Evolutionary conservation across 2,888 invertebrate genomes (phyloP), one percentile per base, ranked within the genome.

Genomic region (Eupithecia pulchellata): DNA sequence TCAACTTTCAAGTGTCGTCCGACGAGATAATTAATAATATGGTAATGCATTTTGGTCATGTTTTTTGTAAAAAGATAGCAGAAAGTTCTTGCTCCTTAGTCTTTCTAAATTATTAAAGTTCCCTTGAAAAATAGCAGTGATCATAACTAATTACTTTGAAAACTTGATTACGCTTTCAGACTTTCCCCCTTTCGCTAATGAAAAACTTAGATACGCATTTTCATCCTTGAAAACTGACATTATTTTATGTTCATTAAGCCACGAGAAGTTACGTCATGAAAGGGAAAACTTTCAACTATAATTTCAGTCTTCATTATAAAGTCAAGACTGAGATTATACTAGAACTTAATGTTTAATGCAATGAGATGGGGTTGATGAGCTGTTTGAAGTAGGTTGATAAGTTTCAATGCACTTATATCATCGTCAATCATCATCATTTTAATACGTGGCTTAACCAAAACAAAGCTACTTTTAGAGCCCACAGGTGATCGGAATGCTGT

Each of bases 271-370:
- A 69, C 72, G 55, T 69, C 58, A 68, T 68, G 72, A 71, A 71
- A 76, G 67, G 72, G 76, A 70, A n/a, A 78, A 76, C 68, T 76
- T 75, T 52, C 29, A 63, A 64, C 52, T 69, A 68, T 74, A 76
- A 75, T 73, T 76, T 74, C 32, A 66, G 71, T 69, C 3, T 69
- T 58, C 39, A 67, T 62, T 69, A 76, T 75, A 77, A 75, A 80
- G 75, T 79, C 79, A 77, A 75, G 76, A 58, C 32, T 68, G 17
- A 61, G 52, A 47, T 29, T 55, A 57, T 42, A 67, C 32, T 20
- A 75, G 68, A 30, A 20, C 42, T 14, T 61, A 11, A 2, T 34
- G 0, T 32, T 25, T 61, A 36, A 20, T 9, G 58, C 29, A 42
- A n/a, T 17, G 17, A 8, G 2, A 3, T 47, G n/a, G 42, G 42